These are phyloP conservation scores for Coranthus polyacanthus DNA, from an alignment of 2,797 vertebrate genomes.

Conservation along the genomic window DNA sequence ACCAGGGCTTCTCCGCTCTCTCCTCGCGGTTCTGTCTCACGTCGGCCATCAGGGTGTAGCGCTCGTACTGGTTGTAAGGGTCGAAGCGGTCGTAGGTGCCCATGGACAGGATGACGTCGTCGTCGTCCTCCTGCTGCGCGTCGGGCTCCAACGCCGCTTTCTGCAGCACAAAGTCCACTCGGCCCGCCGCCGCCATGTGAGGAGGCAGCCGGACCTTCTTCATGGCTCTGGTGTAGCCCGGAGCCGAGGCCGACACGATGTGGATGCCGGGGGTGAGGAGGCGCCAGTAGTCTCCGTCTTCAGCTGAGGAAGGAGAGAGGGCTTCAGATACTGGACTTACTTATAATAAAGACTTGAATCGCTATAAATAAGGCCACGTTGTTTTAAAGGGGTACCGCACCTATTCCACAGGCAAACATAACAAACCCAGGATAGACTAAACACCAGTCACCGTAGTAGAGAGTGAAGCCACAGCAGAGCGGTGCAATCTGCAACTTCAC, in stretches of 20 bases:
- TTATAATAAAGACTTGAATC: too few species aligned
- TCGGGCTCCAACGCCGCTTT: conserved; percentile 61
- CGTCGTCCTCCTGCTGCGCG: conserved; percentile 47
- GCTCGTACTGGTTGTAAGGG: conserved; percentile 84
- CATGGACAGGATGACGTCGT: conserved; percentile 28
- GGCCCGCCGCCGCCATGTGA: conserved; percentile 87
- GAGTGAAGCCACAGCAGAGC: too few species aligned
- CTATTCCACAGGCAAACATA: too few species aligned
- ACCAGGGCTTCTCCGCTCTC: conserved; percentile 91
- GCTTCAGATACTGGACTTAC: too few species aligned
- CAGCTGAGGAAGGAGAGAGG: conserved; percentile 83
- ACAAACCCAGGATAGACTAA: too few species aligned
- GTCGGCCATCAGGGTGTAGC: conserved; percentile 65
- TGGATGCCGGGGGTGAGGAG: conserved; percentile 92
- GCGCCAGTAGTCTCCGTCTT: conserved; percentile 96
- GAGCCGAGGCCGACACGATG: conserved; percentile 89
- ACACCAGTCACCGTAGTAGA: too few species aligned
- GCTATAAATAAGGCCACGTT: too few species aligned
- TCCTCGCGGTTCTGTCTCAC: conserved; percentile 49
- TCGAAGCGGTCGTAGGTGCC: conserved; percentile 78
- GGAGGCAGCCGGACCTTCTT: conserved; percentile 90
- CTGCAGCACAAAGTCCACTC: conserved; percentile 91
- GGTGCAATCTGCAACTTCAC: too few species aligned
- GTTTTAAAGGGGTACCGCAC: too few species aligned
- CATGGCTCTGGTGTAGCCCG: conserved; percentile 86